Evolutionary conservation across 2,888 invertebrate genomes (phyloP).

Genomic region (Gerris lacustris): DNA sequence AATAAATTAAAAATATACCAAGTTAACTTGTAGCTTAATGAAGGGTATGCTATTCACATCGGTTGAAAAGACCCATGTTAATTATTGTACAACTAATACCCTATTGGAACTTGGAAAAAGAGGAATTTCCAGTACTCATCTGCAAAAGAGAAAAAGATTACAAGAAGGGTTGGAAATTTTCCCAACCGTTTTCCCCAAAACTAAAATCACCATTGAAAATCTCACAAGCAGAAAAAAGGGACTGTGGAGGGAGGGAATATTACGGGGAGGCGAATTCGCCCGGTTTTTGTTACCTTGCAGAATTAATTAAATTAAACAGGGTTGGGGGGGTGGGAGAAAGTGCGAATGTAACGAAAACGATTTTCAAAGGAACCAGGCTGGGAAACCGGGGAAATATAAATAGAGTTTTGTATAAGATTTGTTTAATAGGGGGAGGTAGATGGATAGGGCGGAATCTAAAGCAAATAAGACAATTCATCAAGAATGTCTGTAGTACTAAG

Average conservation of each 20-base stretch:
- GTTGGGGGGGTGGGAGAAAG: too few relatives aligned
- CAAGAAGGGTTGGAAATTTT: too few relatives aligned
- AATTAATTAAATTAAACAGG: slow-evolving; percentile 3
- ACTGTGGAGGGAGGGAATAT: background rate
- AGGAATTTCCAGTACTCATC: too few relatives aligned
- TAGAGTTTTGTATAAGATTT: slow-evolving; percentile 5
- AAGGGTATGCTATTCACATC: too few relatives aligned
- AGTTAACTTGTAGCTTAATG: too few relatives aligned
- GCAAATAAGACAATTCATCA: slow-evolving; percentile 22
- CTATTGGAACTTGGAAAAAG: too few relatives aligned
- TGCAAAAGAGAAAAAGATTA: too few relatives aligned
- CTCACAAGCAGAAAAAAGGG: background rate
- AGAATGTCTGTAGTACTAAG: slow-evolving; percentile 15
- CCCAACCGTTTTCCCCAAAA: too few relatives aligned
- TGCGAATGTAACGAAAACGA: background rate
- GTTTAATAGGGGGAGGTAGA: slow-evolving; percentile 1
- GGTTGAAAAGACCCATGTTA: too few relatives aligned
- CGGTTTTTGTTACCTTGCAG: background rate
- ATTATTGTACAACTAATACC: too few relatives aligned
- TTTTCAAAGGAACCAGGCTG: background rate
- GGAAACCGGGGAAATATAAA: background rate
- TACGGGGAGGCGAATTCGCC: background rate
- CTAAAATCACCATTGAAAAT: background rate
- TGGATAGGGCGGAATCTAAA: slow-evolving; percentile 13
- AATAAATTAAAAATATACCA: too few relatives aligned